Base-by-base conservation (phyloP, 30 jellyfish, hydroid and myxozoan genomes). In the Aurelia aurita complex sp. Pacific region DNA sequence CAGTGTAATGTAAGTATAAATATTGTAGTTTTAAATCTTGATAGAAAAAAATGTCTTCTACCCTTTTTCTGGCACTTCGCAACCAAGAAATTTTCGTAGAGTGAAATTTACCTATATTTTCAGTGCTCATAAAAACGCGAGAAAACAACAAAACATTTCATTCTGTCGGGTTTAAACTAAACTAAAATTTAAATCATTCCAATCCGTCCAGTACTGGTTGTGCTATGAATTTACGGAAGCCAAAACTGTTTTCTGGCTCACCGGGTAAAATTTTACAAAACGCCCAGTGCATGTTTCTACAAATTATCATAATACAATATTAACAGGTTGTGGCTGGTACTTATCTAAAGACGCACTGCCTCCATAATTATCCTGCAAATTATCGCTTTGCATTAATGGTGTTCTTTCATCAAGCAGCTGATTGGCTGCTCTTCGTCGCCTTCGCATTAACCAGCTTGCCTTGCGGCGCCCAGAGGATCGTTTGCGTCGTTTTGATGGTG, bases 401-500 rank as follows among this genome's bases (percentile, higher is more conserved):
- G 85, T 83, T 19, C 92, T 29, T 51, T 83, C 92, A 52, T 79
- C 80, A 10, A 43, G 46, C 67, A 50, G 15, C 2, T 54, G 66
- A 8, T 40, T 52, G 23, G 85, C 18, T 32, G 13, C 69, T 15
- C 87, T 67, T 2, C 73, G 57, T 10, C 80, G 42, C 74, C 92
- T n/a, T 71, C 73, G 68, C 32, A 46, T 5, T 0, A 7, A 57
- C 71, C 71, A 70, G 23, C 74, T 34, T 34, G 65, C 33, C 5
- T 17, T 36, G 15, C 75, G 29, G 38, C 73, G 18, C 62, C 57
- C 43, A 12, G 57, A 4, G 12, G 86, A 57, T 35, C 83, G 17
- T 75, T 51, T 86, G 77, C 65, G 69, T 51, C 67, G 68, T 32
- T 68, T 86, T 38, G 76, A 50, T 17, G 13, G 32, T 32, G 87